Evolutionary conservation across 2,888 invertebrate genomes (phyloP), one percentile per base, ranked within the genome.

Genomic region (Drosophila putrida): DNA sequence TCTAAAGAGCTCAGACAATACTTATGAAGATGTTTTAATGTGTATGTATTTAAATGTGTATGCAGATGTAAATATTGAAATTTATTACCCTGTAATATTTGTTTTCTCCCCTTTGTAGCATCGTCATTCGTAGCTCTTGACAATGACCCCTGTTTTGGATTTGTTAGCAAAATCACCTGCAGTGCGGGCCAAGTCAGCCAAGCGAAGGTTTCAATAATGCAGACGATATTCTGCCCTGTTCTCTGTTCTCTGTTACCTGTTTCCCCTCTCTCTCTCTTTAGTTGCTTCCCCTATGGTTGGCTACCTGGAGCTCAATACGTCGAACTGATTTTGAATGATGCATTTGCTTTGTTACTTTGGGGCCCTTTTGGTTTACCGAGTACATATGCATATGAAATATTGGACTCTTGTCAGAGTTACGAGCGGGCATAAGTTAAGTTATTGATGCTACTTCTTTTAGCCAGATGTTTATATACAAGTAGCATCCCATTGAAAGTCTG

Each of bases 121-220:
- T 57, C 33, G 55, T 33, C 71, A 11, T n/a, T 31, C 35, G 58
- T 33, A 58, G 41, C 66, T 33, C 33, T 41, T 60, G 60, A 54
- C 49, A 75, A 68, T 75, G 75, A 75, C 75, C 75, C 74, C 69
- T 39, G 43, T 39, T 51, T 38, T 41, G 43, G 59, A 64, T 74
- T 79, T 82, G 82, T 83, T 77, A 88, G 86, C 83, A 67, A 80
- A 85, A 88, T 88, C 83, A 85, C 83, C 83, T 88, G 83, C 83
- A 82, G 83, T 70, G 83, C 64, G 44, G 62, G 25, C 59, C 46
- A 38, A 60, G 58, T 57, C 55, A 69, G 43, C 70, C 59, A 59
- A 61, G 68, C 64, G 64, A 50, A 53, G 72, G 59, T 70, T 82
- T 83, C 71, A 82, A 85, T 82, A 82, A 80, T 88, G 57, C 72